Evolutionary conservation across 2,113 vertebrate species (phyloP), one percentile per base, ranked within the genome.

Genomic region (Festucalex cinctus): DNA sequence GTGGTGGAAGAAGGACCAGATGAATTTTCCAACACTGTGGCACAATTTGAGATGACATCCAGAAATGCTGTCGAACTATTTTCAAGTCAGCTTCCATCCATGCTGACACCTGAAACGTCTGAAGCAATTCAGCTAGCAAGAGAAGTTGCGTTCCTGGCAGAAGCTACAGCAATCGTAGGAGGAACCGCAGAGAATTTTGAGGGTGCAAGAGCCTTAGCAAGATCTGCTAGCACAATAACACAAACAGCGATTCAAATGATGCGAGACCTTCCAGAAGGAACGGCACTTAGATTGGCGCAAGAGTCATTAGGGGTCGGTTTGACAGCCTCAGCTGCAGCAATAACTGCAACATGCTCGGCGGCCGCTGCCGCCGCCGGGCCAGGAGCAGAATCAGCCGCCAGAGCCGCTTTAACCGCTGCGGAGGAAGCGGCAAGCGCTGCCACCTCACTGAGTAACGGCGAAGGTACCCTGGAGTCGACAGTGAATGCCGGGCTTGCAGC

Each of bases 331-430:
- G 66, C 68, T 0, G 62, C 76, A 1, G 68, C 70, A 0, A 36
- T 39, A 0, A 53, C 71, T 0, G 72, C 70, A 0, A 49, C 63
- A 0, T 41, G 43, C 0, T 2, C 71, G 24, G 48, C 61, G 6
- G 60, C 63, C 5, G 73, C 73, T 0, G 22, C 54, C 6, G 62
- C 71, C 1, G 57, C 57, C 22, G 73, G 62, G 8, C 22, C 62
- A 51, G n/a, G 12, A 36, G 61, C 73, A 35, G 1, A n/a, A n/a
- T 1, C 6, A 10, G 73, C 63, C 22, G 73, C 64, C 28, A 9
- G 26, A 16, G 35, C 1, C 0, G 70, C 67, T 3, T 20, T 57
- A 0, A 2, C 1, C 0, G 63, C 63, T 9, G 24, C 81, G 12
- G 46, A 28, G 41, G 2, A 0, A 9, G 80, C 76, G 48, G 62